phyloP scores from a whole-genome alignment of 1,140 invertebrate species.

The Pseudachorutes palmiensis region DNA sequence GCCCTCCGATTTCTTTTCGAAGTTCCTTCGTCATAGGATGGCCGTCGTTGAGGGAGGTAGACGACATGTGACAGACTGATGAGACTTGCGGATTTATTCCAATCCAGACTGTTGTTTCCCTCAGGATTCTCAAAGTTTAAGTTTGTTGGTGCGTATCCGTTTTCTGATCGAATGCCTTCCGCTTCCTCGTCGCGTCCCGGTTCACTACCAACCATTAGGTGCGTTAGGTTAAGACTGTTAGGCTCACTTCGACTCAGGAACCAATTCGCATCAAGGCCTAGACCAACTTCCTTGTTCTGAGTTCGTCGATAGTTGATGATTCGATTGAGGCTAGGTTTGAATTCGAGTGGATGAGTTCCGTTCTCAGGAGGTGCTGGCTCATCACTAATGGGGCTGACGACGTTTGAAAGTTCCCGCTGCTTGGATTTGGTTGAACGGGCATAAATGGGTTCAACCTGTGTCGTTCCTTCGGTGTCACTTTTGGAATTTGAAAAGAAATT shows the following conservation, averaged over 20 bases:
- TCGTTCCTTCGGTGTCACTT: conserved; percentile 13
- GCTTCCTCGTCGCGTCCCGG: conserved; percentile 17
- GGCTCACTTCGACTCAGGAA: conserved; percentile 66
- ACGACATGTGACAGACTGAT: neutral
- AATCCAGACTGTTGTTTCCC: neutral
- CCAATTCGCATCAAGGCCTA: conserved; percentile 42
- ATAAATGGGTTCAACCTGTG: conserved; percentile 19
- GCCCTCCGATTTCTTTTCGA: conserved; percentile 30
- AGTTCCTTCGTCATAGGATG: conserved; percentile 17
- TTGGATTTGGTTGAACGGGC: conserved; percentile 22
- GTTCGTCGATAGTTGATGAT: neutral
- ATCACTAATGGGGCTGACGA: neutral
- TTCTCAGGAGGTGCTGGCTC: neutral
- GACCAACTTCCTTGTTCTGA: conserved; percentile 16
- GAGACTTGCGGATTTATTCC: neutral
- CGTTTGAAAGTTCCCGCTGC: conserved; percentile 9
- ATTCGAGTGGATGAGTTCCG: conserved; percentile 12
- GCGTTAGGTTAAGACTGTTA: conserved; percentile 54
- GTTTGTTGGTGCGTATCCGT: conserved; percentile 36
- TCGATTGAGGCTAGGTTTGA: neutral
- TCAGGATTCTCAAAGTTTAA: conserved; percentile 13
- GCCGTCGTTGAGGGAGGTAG: neutral
- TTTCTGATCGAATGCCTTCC: conserved; percentile 31
- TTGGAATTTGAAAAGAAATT: conserved; percentile 53
- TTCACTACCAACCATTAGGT: conserved; percentile 15